A percentile compares a stretch with the other conserved stretches of the same genome.
phyloP scores from a whole-genome alignment of 2,113 vertebrate genomes.

The Mobula hypostoma region DNA sequence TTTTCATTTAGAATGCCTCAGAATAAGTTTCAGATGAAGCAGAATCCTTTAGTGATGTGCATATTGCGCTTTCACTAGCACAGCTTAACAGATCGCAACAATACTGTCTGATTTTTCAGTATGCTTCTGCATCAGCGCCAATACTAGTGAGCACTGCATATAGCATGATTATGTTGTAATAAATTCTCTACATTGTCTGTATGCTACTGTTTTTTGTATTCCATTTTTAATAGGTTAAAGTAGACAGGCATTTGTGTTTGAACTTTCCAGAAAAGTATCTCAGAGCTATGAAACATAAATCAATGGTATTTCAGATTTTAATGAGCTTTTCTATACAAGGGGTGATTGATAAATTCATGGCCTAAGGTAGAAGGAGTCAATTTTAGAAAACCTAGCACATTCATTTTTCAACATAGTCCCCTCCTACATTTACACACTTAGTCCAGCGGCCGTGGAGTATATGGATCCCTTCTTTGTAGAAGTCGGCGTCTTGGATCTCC shows the following conservation, averaged over 20 bases:
- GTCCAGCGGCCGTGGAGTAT: too few relatives aligned
- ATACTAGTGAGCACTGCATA: neutral
- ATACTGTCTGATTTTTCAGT: neutral
- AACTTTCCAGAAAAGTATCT: neutral
- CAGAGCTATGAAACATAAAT: neutral
- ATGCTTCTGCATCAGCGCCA: too few relatives aligned
- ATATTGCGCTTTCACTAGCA: neutral
- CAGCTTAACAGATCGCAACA: neutral
- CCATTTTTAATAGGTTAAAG: too few relatives aligned
- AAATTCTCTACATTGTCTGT: slow-evolving; percentile 12
- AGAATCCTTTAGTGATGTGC: neutral
- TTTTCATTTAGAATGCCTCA: neutral
- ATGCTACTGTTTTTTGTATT: slow-evolving; percentile 14
- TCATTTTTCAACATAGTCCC: too few relatives aligned
- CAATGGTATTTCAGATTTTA: neutral
- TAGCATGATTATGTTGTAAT: neutral
- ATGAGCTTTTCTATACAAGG: neutral
- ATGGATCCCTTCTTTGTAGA: too few relatives aligned
- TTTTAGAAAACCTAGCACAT: too few relatives aligned
- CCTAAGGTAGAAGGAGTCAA: too few relatives aligned
- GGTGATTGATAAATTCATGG: too few relatives aligned
- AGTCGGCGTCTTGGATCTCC: too few relatives aligned
- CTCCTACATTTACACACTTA: too few relatives aligned
- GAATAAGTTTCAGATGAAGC: neutral
- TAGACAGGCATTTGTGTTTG: neutral